Base-by-base conservation (phyloP, 2,888 invertebrate species). In the Opisthograptis luteolata region DNA sequence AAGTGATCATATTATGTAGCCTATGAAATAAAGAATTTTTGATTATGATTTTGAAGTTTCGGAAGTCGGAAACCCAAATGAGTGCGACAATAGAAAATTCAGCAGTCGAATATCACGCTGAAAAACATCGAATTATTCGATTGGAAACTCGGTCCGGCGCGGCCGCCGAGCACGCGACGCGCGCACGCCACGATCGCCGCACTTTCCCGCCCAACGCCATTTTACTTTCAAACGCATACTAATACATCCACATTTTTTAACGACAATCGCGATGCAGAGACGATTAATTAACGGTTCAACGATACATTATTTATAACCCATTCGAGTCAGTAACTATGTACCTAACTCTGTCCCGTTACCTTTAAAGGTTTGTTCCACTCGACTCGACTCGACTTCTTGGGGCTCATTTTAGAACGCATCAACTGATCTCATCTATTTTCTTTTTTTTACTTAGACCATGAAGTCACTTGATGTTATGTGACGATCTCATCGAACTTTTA, bases 211-310 rank as follows among this genome's bases (percentile, higher is more conserved):
- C 27, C 60, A 74, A 64, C 61, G 67, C 62, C 81, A 81, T 88
- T 88, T 90, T 89, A 90, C 89, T 90, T 90, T 90, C 89, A 79
- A 87, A 84, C 84, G 88, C 87, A 84, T 74, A 78, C 75, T 78
- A 66, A 73, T 75, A 76, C 68, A 76, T 73, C 66, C 64, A 74
- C 67, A 60, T 73, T 73, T 79, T 80, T 76, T 73, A 55, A 57
- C 37, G 53, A 55, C 56, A 43, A 44, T 30, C 41, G 42, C 20
- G 62, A 64, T 70, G 62, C 64, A 44, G 41, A 55, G 43, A 46
- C 45, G 14, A 31, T 36, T 37, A 37, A 42, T 37, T 19, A 15
- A 10, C 10, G 9, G 10, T 36, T 14, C 9, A 36, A 2, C 10
- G 14, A 9, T 9, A 0, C n/a, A 13, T 28, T 7, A 0, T 7